Conservation (phyloP, 2,888 invertebrate species). For the Terebella lapidaria region DNA sequence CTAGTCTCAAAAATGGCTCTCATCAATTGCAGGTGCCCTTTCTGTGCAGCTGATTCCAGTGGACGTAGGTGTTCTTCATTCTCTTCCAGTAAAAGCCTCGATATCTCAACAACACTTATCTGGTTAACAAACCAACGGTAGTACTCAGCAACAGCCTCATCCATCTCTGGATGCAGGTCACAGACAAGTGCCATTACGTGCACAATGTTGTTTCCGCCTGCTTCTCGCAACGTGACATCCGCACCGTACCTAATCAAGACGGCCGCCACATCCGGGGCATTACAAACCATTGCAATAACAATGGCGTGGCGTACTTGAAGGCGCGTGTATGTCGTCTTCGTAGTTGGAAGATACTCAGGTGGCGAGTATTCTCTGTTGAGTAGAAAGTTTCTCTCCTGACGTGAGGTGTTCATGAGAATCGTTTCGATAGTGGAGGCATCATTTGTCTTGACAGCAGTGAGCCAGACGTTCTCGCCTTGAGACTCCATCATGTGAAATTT, state of each 20-base stretch:
- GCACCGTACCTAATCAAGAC: constrained; percentile 5
- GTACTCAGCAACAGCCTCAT: constrained; percentile 2
- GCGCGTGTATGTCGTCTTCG: too few relatives aligned
- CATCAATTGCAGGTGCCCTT: constrained; percentile 3
- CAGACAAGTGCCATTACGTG: constrained; percentile 7
- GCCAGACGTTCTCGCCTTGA: too few relatives aligned
- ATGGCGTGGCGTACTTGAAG: too few relatives aligned
- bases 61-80: constrained; percentile 8
- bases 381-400: too few relatives aligned
- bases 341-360: too few relatives aligned
- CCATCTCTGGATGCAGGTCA: neutral
- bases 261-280: constrained; percentile 1
- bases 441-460: too few relatives aligned
- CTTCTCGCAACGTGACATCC: constrained; percentile 3
- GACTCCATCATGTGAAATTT: too few relatives aligned
- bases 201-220: constrained; percentile 8
- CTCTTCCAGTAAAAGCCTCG: constrained; percentile 6
- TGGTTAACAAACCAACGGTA: neutral
- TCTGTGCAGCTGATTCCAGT: constrained; percentile 11
- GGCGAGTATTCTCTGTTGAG: too few relatives aligned
- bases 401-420: too few relatives aligned
- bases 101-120: too few relatives aligned
- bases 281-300: constrained; percentile 6
- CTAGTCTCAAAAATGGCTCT: constrained; percentile 11
- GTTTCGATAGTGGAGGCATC: too few relatives aligned